A percentile compares a stretch with the other conserved stretches of the same genome.
phyloP scores from a whole-genome alignment of 2,888 invertebrate species.

The Glyphotaelius pellucidus region DNA sequence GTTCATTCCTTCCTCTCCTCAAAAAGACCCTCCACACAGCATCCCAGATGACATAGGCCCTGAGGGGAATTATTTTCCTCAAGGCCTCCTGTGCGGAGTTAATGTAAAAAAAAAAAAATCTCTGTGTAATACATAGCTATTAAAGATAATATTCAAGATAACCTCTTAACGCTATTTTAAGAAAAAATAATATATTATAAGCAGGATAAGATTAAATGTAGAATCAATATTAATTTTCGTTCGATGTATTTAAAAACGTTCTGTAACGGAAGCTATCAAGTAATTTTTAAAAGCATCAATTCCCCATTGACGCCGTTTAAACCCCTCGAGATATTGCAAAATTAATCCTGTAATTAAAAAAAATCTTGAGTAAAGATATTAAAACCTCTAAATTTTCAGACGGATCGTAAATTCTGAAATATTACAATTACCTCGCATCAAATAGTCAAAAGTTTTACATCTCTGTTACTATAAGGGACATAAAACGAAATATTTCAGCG shows the following conservation, averaged over 20 bases:
- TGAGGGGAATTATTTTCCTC: too few relatives aligned
- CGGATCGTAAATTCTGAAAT: background rate
- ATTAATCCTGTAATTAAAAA: background rate
- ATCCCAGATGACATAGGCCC: too few relatives aligned
- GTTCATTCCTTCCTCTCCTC: too few relatives aligned
- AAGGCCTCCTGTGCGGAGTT: too few relatives aligned
- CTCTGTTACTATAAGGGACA: background rate
- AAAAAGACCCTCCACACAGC: too few relatives aligned
- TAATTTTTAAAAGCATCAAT: slow-evolving; percentile 36
- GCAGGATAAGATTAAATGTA: background rate
- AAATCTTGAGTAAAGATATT: background rate
- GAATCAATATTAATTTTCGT: background rate
- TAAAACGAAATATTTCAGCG: background rate
- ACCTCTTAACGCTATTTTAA: background rate
- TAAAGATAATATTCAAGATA: background rate
- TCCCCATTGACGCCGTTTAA: slow-evolving; percentile 19
- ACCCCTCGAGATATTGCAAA: background rate
- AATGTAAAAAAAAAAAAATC: too few relatives aligned
- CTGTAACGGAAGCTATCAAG: slow-evolving; percentile 4
- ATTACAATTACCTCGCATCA: background rate
- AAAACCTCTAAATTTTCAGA: background rate
- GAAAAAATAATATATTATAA: background rate
- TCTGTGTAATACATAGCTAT: background rate
- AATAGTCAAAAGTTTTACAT: slow-evolving; percentile 5
- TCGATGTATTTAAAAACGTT: background rate